Conservation (phyloP, 2,113 vertebrate genomes). For the Heterotis niloticus region DNA sequence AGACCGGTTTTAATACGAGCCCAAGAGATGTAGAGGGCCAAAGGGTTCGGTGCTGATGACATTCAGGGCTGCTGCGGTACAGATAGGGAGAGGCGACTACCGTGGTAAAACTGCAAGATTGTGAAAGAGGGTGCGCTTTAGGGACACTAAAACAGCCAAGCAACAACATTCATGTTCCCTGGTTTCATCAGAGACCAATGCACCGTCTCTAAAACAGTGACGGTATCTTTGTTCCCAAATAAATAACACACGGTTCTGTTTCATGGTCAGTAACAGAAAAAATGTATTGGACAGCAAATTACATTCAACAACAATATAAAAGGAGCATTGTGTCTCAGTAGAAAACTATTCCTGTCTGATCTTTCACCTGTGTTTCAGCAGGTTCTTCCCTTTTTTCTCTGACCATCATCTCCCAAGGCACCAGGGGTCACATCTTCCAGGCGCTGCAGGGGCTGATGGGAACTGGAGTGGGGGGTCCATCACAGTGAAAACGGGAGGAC, state of each 20-base stretch:
- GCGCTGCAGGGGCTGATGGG: neutral
- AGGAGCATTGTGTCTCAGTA: neutral
- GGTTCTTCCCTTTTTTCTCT: neutral
- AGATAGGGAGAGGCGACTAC: no score
- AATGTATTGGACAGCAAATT: neutral
- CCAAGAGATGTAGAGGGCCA: neutral
- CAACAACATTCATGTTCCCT: neutral
- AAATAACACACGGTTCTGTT: neutral
- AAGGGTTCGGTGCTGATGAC: neutral
- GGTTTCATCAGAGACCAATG: neutral
- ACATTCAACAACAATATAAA: slow-evolving; percentile 27
- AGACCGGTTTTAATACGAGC: neutral
- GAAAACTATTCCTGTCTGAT: slow-evolving; percentile 5
- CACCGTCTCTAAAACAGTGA: neutral
- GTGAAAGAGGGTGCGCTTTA: no score
- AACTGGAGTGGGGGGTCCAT: neutral
- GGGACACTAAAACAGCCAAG: no score
- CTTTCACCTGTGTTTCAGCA: neutral
- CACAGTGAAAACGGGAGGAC: slow-evolving; percentile 16
- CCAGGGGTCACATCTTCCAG: neutral
- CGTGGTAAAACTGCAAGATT: no score
- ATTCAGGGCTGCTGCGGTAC: no score
- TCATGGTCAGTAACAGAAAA: neutral
- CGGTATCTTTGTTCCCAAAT: neutral
- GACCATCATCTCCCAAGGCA: neutral